These are phyloP conservation scores for Hofmannophila pseudospretella DNA, from an alignment of 2,888 invertebrate species.

Conservation along the genomic window DNA sequence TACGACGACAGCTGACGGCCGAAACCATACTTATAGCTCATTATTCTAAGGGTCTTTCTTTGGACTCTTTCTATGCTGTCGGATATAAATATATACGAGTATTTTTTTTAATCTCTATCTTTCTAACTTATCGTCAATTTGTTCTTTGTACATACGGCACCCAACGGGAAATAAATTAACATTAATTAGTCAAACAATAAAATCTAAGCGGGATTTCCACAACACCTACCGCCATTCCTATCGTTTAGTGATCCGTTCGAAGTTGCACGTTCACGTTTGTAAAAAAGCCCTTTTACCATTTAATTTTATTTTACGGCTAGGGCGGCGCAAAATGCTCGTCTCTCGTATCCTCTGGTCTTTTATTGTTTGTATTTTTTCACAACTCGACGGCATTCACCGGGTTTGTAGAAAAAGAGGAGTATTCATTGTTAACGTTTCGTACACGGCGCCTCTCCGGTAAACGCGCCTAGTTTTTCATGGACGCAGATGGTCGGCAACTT, in stretches of 20 bases:
- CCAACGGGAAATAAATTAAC: too few species aligned
- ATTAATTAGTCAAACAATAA: too few species aligned
- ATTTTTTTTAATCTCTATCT: too few species aligned
- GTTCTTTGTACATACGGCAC: too few species aligned
- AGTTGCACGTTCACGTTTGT: constrained; percentile 29
- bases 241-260: constrained; percentile 19
- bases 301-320: constrained; percentile 66
- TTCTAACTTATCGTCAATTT: too few species aligned
- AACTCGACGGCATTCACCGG: constrained; percentile 39
- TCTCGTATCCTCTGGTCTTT: constrained; percentile 44
- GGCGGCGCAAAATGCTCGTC: constrained; percentile 48
- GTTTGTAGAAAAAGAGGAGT: constrained; percentile 40
- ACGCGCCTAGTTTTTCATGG: constrained; percentile 22
- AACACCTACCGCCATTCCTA: background rate
- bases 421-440: constrained; percentile 52
- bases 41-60: too few species aligned
- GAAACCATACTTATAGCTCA: too few species aligned
- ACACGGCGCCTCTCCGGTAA: constrained; percentile 18
- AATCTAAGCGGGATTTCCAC: background rate
- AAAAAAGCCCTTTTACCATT: constrained; percentile 45
- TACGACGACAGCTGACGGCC: too few species aligned
- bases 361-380: constrained; percentile 60
- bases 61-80: too few species aligned
- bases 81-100: too few species aligned
- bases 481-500: constrained; percentile 26